Conservation (phyloP, 1,140 invertebrate genomes). For the Monomorium pharaonis region DNA sequence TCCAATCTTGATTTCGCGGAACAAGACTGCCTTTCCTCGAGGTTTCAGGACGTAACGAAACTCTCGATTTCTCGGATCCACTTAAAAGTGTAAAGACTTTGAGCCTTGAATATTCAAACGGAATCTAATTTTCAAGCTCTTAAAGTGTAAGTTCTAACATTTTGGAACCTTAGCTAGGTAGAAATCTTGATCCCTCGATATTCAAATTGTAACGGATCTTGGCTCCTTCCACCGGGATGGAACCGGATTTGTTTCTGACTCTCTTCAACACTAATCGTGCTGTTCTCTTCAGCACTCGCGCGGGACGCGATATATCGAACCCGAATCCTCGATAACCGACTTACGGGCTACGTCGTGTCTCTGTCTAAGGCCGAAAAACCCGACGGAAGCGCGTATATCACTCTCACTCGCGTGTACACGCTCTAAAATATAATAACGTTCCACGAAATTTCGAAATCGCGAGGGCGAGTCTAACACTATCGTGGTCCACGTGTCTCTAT, state of each 20-base stretch:
- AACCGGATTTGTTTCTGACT: conserved; percentile 21
- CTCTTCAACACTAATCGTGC: neutral
- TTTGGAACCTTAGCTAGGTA: neutral
- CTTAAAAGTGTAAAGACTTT: neutral
- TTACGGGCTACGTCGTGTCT: neutral
- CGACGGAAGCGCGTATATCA: conserved; percentile 16
- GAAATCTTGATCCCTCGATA: neutral
- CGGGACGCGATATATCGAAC: neutral
- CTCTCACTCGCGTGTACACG: conserved; percentile 24
- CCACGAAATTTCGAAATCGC: neutral
- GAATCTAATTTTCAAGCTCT: neutral
- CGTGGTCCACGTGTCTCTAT: neutral
- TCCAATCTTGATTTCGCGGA: neutral
- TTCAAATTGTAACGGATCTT: neutral
- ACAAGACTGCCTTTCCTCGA: neutral
- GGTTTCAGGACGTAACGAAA: neutral
- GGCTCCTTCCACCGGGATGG: neutral
- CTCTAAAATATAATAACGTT: neutral
- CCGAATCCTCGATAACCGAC: neutral
- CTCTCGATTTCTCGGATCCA: neutral
- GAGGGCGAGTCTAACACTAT: neutral
- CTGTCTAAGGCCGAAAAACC: neutral
- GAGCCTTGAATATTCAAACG: neutral
- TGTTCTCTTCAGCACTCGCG: conserved; percentile 27
- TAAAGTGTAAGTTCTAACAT: neutral